Evolutionary conservation across 2,113 vertebrate genomes (phyloP), one percentile per base, ranked within the genome.

Genomic region (Percopsis transmontana): DNA sequence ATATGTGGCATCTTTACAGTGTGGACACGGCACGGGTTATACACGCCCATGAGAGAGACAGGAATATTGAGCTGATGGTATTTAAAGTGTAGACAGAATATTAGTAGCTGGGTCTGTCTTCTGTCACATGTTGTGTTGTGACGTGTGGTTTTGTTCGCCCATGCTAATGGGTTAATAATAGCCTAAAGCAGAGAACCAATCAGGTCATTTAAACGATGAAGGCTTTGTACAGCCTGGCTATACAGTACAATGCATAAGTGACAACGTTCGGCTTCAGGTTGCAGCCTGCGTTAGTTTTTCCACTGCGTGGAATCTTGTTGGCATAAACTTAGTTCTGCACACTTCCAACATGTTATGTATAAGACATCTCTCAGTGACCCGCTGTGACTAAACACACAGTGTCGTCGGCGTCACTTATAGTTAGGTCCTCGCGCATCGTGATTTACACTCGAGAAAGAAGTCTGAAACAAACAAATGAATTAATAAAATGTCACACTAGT

Each of bases 1-100:
- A 7, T 40, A 16, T 64, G 74, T 81, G 77, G 70, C 75, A 67
- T 80, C 76, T 80, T 68, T 54, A 66, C 47, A 20, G 62, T 66
- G 44, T n/a, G 48, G 65, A 24, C 65, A 62, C n/a, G 18, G 62
- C 66, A 52, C 73, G 21, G 67, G 50, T 55, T 44, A 20, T 53
- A 41, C 57, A 47, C 47, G 20, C 21, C 62, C 21, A 21, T 52
- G 63, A 79, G 58, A 59, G 58, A 65, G 24, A 66, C 21, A 0
- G 33, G 62, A 48, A 72, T 70, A 73, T 60, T 65, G 56, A 71
- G 66, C 18, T 5, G 39, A 56, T 50, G 72, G 61, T 52, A 50
- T 76, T 67, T 68, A 13, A 57, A 54, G 74, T 48, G 63, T 20
- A 33, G 11, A 10, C 7, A 42, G 47, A 52, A 80, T 60, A 47